Evolutionary conservation across 2,113 vertebrate genomes (phyloP), one percentile per base, ranked within the genome.

Genomic region (Eudyptes chrysolophus): DNA sequence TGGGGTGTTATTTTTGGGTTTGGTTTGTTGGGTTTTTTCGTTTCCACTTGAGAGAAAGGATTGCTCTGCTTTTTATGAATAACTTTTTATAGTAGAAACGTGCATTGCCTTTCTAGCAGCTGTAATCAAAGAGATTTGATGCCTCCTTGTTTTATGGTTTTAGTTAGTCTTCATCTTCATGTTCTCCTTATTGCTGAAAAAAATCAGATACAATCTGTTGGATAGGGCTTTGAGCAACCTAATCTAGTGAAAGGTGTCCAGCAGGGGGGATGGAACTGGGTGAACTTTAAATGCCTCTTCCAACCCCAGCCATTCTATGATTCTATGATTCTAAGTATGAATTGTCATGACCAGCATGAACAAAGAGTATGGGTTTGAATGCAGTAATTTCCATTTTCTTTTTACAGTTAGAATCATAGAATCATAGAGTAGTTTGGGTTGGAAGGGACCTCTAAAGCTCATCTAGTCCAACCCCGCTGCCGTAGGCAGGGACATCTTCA

Each of bases 1-100:
- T 20, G 3, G 6, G 13, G 5, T 6, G 8, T n/a, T 90, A 11
- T 1, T 58, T 82, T 68, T 1, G 19, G 3, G 9, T 38, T 62
- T 46, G 11, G 3, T 68, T 76, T 84, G 4, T 54, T 3, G 22
- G 21, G 6, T 3, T n/a, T 40, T 84, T 70, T 12, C 3, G 22
- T 61, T 93, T 75, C 13, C 5, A n/a, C 17, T 84, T 42, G 7
- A 66, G 32, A 71, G 22, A 65, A 69, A 69, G 6, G 9, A 30
- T 29, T 54, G 0, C 4, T 20, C 17, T 78, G 30, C 40, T 80
- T 75, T 66, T 29, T 58, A 3, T 57, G 6, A 66, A 48, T 80
- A 74, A 29, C 2, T 86, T 38, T 61, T 58, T 55, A 13, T 26
- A 21, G 17, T 17, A 60, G 58, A 80, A 88, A 36, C 6, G 49